These are phyloP conservation scores for Nomada ferruginata DNA, from an alignment of 2,888 invertebrate species.

Conservation along the genomic window DNA sequence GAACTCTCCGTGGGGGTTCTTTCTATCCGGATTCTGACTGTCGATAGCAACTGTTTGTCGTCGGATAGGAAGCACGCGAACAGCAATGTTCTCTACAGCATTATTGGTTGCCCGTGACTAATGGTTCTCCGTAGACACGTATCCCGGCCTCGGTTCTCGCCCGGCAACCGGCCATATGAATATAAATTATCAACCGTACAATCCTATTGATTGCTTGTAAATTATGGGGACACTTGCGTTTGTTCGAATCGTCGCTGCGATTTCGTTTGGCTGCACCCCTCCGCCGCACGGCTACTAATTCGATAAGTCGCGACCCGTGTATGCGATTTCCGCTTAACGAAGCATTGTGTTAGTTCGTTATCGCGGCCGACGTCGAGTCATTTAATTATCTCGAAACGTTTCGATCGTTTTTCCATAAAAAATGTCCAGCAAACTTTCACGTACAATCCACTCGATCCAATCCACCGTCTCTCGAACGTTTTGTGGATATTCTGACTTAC, in stretches of 20 bases:
- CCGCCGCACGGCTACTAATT: constrained; percentile 21
- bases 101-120: constrained; percentile 45
- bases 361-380: neutral
- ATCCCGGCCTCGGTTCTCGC: constrained; percentile 37
- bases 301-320: constrained; percentile 28
- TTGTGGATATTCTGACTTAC: too few relatives aligned
- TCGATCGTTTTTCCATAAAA: neutral
- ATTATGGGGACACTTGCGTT: constrained; percentile 40
- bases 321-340: constrained; percentile 12
- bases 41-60: constrained; percentile 25
- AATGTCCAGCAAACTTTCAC: neutral
- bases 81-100: constrained; percentile 17
- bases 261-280: constrained; percentile 28
- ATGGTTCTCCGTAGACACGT: constrained; percentile 45
- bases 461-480: neutral
- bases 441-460: neutral
- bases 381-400: neutral
- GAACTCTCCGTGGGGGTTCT: neutral
- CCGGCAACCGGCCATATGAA: constrained; percentile 25
- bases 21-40: neutral
- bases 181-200: constrained; percentile 40
- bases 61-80: constrained; percentile 3
- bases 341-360: constrained; percentile 17
- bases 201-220: constrained; percentile 47
- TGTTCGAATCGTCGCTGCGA: constrained; percentile 26